These are phyloP conservation scores for Trichacis sp. DNA, from an alignment of 2,888 invertebrate genomes.

Conservation along the genomic window DNA sequence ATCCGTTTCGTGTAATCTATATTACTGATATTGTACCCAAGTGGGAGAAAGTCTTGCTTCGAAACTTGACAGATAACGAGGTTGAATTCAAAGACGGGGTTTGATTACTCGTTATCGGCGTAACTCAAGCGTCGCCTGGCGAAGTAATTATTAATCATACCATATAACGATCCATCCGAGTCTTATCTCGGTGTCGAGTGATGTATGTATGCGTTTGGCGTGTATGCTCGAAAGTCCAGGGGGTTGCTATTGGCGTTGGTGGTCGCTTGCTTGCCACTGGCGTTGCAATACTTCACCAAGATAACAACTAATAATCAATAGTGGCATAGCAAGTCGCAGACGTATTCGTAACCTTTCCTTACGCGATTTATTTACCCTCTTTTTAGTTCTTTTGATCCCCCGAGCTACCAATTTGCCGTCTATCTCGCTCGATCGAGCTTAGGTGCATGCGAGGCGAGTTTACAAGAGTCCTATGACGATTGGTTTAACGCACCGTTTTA, in stretches of 20 bases:
- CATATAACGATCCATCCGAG: slow-evolving; percentile 65
- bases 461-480: too few relatives aligned
- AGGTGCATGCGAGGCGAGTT: slow-evolving; percentile 53
- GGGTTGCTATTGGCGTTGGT: slow-evolving; percentile 41
- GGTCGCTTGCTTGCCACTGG: slow-evolving; percentile 40
- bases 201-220: slow-evolving; percentile 56
- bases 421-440: slow-evolving; percentile 44
- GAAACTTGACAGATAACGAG: slow-evolving; percentile 37
- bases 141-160: slow-evolving; percentile 68
- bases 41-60: slow-evolving; percentile 28
- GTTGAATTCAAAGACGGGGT: slow-evolving; percentile 46
- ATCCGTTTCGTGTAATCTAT: background rate
- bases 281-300: slow-evolving; percentile 62
- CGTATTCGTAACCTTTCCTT: slow-evolving; percentile 42
- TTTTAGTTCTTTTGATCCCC: background rate
- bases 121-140: slow-evolving; percentile 62
- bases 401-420: slow-evolving; percentile 15
- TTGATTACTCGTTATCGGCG: slow-evolving; percentile 66
- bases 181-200: slow-evolving; percentile 65
- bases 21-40: background rate
- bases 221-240: slow-evolving; percentile 42
- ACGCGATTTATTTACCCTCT: slow-evolving; percentile 25
- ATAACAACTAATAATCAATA: slow-evolving; percentile 65
- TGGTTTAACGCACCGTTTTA: too few relatives aligned
- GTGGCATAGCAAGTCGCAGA: slow-evolving; percentile 53